Base-by-base conservation (phyloP, 2,797 vertebrate genomes). In the Propithecus perrieri region DNA sequence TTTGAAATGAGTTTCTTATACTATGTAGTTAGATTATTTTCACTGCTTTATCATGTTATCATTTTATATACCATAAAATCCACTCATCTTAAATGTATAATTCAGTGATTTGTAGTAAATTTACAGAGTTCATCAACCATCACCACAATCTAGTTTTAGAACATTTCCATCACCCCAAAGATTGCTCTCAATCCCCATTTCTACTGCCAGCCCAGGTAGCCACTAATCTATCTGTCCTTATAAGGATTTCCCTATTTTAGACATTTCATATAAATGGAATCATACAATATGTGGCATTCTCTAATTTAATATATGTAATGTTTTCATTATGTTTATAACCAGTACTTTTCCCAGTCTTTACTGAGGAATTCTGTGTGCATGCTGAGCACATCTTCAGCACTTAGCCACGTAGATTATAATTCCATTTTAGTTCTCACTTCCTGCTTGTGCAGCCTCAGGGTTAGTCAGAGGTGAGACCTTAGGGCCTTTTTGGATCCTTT, bases 41-140 rank as follows among this genome's bases (percentile, higher is more conserved):
- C 41, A 81, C 53, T 81, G 48, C 50, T 87, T 91, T 88, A 88
- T 92, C 80, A 59, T 80, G 24, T 94, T 94, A 67, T 84, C 41
- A 65, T 96, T 96, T 91, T 95, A 78, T 61, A 81, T 65, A 80
- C 26, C 67, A 61, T 95, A 91, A 86, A 93, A 76, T 22, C 96
- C 35, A 90, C 28, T 97, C 43, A 90, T n/a, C 83, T 87, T 94
- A 92, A 96, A 71, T 57, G 17, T 92, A 81, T n/a, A 83, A 46
- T 94, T 97, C n/a, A 81, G 33, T 84, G 59, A 84, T 85, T 92
- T 89, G 11, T 84, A 90, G 69, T 80, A 87, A 97, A 87, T 95
- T 78, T 97, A 80, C 28, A 80, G 63, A 92, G 46, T 74, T 94
- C 22, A 59, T 88, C 80, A 84, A 30, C 69, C 33, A 65, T 90